Evolutionary conservation across 1,140 invertebrate species (phyloP).

Genomic region (Druon quercuslanigerum): DNA sequence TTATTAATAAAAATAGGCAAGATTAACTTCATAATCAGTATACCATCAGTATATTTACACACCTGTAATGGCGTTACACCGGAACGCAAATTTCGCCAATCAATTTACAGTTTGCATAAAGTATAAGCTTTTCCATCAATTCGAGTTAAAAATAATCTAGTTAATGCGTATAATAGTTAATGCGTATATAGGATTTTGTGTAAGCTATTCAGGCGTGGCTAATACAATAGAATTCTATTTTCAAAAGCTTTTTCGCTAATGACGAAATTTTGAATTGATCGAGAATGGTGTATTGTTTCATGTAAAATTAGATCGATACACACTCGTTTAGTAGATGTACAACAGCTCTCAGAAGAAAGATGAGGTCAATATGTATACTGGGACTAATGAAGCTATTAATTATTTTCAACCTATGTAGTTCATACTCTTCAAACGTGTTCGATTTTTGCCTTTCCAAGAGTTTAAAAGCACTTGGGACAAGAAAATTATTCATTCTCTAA

Average conservation of each 20-base stretch:
- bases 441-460: too few relatives aligned
- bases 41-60: too few relatives aligned
- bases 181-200: not conserved
- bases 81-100: too few relatives aligned
- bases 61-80: too few relatives aligned
- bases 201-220: not conserved
- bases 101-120: too few relatives aligned
- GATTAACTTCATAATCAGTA: too few relatives aligned
- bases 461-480: too few relatives aligned
- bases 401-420: not conserved
- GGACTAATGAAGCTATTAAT: not conserved
- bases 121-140: too few relatives aligned
- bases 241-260: constrained; percentile 12
- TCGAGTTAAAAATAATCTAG: not conserved
- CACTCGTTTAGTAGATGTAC: not conserved
- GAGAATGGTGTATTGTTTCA: not conserved
- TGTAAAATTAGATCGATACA: not conserved
- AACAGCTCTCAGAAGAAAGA: not conserved
- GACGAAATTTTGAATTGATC: not conserved
- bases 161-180: not conserved
- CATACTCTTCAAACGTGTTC: too few relatives aligned
- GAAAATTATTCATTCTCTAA: too few relatives aligned
- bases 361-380: not conserved
- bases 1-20: too few relatives aligned
- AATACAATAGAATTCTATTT: not conserved